Conservation (phyloP, 2,888 invertebrate genomes). For the Branchellion lobata region DNA sequence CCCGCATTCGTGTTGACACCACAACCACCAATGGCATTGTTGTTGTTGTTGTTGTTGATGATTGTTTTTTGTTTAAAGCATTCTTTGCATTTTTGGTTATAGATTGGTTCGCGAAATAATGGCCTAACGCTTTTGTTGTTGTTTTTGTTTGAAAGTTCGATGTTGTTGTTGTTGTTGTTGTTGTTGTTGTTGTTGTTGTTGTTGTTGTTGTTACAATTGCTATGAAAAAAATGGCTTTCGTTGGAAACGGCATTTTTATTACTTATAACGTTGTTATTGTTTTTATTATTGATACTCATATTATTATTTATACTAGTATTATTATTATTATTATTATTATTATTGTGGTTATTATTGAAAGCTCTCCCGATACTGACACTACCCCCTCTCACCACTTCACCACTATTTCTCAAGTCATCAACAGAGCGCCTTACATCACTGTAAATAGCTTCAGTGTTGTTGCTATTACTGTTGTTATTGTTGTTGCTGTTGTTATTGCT, state of each 20-base stretch:
- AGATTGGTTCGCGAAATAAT: neutral
- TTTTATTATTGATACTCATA: neutral
- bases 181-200: neutral
- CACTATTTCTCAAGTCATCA: neutral
- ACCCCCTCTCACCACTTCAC: neutral
- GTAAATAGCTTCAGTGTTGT: constrained; percentile 1
- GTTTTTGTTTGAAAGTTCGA: neutral
- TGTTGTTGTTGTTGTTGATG: neutral
- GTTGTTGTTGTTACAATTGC: neutral
- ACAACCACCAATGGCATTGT: too few species aligned
- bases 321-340: constrained; percentile 6
- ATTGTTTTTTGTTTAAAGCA: neutral
- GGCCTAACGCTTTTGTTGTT: neutral
- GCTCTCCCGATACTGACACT: neutral
- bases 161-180: neutral
- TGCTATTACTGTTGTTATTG: neutral
- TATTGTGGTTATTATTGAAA: neutral
- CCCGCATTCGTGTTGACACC: too few species aligned
- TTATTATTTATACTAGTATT: neutral
- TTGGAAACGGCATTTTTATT: neutral
- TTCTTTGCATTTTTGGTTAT: neutral
- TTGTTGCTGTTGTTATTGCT: neutral
- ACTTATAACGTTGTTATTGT: neutral
- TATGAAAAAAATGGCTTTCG: neutral
- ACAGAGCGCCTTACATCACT: neutral